Evolutionary conservation across 2,113 vertebrate species (phyloP).

Genomic region (Bufo bufo): DNA sequence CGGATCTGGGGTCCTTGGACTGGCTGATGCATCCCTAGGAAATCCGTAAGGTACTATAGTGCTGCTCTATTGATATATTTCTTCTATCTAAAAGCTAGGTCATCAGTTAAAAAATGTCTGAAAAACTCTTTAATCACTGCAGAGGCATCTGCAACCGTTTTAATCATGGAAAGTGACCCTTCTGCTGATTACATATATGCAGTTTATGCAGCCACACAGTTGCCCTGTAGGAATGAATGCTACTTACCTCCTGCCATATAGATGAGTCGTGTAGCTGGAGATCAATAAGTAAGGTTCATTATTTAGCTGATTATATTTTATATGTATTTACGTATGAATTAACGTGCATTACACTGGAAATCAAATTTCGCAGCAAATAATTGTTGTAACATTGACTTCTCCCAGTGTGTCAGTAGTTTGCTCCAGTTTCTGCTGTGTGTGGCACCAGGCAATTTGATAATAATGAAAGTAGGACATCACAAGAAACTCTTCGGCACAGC

Average conservation of each 20-base stretch:
- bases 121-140: background rate
- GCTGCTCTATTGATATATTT: no score
- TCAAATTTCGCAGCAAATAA: background rate
- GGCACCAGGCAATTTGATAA: conserved; percentile 2
- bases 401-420: background rate
- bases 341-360: background rate
- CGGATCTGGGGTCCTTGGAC: no score
- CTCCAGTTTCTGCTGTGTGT: conserved; percentile 37
- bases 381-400: background rate
- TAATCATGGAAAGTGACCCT: background rate
- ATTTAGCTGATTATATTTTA: background rate
- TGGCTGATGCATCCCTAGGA: no score
- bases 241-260: no score
- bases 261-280: background rate
- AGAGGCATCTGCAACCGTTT: background rate
- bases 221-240: background rate
- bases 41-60: no score
- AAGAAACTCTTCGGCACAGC: conserved; percentile 1
- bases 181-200: background rate
- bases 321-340: background rate
- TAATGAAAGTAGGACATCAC: conserved; percentile 25
- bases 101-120: no score
- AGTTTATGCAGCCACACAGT: background rate
- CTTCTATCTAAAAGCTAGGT: no score
- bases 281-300: background rate